Conservation (phyloP, 2,113 vertebrate species). For the Macaca nemestrina region DNA sequence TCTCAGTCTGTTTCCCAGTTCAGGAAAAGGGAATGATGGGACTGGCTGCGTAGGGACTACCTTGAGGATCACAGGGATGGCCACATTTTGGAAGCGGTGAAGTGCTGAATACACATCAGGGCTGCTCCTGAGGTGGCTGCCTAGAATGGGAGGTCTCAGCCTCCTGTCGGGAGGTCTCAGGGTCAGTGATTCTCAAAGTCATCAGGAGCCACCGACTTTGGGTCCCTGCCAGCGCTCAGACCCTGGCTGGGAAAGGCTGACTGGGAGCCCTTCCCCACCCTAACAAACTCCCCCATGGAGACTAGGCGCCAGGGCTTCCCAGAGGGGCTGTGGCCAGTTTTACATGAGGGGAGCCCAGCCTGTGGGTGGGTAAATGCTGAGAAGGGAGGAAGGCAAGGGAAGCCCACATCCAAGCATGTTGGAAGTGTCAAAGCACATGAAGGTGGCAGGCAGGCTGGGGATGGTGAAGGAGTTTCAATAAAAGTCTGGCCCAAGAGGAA, state of each 20-base stretch:
- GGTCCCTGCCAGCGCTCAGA: not conserved
- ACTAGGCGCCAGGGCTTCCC: not conserved
- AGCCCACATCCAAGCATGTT: not conserved
- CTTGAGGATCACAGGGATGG: not conserved
- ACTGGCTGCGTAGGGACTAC: not conserved
- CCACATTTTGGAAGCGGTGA: not conserved
- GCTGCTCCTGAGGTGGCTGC: not conserved
- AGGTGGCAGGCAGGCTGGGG: not conserved
- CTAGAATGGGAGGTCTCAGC: not conserved
- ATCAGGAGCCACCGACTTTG: not conserved
- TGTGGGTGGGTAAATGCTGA: not conserved
- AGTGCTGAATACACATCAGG: fast-evolving
- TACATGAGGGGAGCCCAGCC: not conserved
- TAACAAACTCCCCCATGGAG: not conserved
- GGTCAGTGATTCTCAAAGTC: not conserved
- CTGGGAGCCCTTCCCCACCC: not conserved
- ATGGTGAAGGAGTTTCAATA: not conserved
- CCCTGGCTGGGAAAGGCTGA: not conserved
- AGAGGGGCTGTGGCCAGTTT: not conserved
- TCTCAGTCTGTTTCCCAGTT: not conserved
- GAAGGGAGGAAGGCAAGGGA: not conserved
- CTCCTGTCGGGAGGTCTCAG: not conserved
- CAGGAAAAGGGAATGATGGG: not conserved
- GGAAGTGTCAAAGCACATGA: not conserved
- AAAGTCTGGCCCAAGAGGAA: not conserved